phyloP scores from a whole-genome alignment of 1,140 invertebrate species.

The Drosophila neocordata region DNA sequence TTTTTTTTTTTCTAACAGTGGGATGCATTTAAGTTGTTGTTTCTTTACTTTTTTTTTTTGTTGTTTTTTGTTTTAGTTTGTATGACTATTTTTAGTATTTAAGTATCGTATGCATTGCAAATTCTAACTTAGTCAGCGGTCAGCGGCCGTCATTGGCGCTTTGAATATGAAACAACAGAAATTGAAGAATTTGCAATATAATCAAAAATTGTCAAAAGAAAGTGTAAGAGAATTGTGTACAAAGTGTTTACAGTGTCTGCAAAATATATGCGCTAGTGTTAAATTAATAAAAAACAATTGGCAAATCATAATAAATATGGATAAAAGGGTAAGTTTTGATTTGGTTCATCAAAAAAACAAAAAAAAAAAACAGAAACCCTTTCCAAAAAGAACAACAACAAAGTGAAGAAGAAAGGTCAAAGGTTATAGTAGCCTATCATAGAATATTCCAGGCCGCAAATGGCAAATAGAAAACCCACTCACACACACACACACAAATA shows the following conservation, averaged over 20 bases:
- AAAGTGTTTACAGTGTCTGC: constrained; percentile 2
- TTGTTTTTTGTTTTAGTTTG: constrained; percentile 10
- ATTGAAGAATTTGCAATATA: neutral
- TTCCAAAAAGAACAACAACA: neutral
- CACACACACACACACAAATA: constrained; percentile 9
- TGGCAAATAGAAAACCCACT: constrained; percentile 19
- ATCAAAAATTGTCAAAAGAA: neutral
- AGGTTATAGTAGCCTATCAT: constrained; percentile 38
- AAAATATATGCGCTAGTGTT: neutral
- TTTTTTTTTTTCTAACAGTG: neutral
- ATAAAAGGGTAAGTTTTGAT: neutral
- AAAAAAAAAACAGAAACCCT: constrained; percentile 6
- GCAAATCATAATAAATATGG: constrained; percentile 1
- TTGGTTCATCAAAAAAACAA: no score
- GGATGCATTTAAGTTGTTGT: constrained; percentile 14
- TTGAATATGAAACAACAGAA: constrained; percentile 40
- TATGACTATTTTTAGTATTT: constrained; percentile 49
- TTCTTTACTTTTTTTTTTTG: constrained; percentile 37
- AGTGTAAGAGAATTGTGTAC: constrained; percentile 10
- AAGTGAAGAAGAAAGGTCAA: constrained; percentile 52
- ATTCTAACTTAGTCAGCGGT: constrained; percentile 70
- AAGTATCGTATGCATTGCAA: constrained; percentile 60
- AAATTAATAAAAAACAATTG: neutral
- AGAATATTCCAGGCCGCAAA: constrained; percentile 36
- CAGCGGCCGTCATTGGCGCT: constrained; percentile 62